Evolutionary conservation across 2,888 invertebrate genomes (phyloP), one percentile per base, ranked within the genome.

Genomic region (Cryptus armator): DNA sequence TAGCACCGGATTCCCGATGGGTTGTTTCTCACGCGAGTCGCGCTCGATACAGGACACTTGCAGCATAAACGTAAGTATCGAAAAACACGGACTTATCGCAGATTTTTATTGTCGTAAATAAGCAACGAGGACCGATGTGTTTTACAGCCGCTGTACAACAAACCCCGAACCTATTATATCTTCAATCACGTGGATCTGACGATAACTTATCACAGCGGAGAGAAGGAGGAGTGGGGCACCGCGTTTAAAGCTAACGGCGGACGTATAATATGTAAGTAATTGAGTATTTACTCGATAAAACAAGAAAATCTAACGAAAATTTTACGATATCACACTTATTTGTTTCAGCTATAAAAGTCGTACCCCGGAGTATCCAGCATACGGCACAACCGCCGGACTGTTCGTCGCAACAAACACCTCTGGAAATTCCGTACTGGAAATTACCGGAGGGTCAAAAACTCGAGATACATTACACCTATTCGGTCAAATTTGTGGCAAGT

Each of bases 1-100:
- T 93, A 97, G 97, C 86, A 98, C 98, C 59, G 99, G 99, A 10
- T 99, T 99, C 94, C 99, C 99, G 0, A 98, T 99, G 97, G 99
- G 99, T 6, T 99, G 99, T 93, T 97, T 96, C 93, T 96, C 97
- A 9, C 96, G 96, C 86, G 95, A 92, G 44, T 44, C 88, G n/a
- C 90, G 89, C 84, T 86, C 87, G 6, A 88, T 84, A 67, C 89
- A 86, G 77, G 91, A 92, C 19, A 89, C 89, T n/a, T 93, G 93
- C 75, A 90, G 89, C 51, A 89, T 92, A 44, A 91, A 89, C 78
- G 92, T 93, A 83, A 86, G 89, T 84, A 14, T 48, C 48, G 48
- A 48, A 37, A 37, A 37, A 7, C 0, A 7, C 37, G 37, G 9
- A 37, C 5, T 4, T 12, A 12, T 48, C n/a, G 48, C 48, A 2